Base-by-base conservation (phyloP, 2,113 vertebrate genomes). In the Odontesthes bonariensis region DNA sequence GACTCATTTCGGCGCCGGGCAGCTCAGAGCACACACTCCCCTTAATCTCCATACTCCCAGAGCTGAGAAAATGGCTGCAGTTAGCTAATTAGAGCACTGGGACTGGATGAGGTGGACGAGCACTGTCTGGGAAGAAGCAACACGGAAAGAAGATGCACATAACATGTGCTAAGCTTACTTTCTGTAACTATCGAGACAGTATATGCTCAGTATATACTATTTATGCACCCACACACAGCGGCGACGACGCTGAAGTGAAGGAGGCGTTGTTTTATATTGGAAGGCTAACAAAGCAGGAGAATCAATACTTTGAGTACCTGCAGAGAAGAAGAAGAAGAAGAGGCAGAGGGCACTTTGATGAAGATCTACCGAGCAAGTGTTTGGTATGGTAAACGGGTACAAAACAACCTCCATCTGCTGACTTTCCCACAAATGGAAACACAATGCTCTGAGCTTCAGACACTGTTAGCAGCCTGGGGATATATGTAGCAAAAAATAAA, bases 61-160 rank as follows among this genome's bases (percentile, higher is more conserved):
- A 87, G 86, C 79, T 56, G 68, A 84, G 84, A 74, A 84, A 87
- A 85, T 77, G 84, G 82, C 82, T 83, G 67, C 75, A 53, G 84
- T 88, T 75, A 56, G 85, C 86, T 88, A 92, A 91, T 90, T 88
- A 90, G 84, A 87, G 86, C 77, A 6, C 55, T 55, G 86, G 79
- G 84, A 85, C 81, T 74, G 86, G 87, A 91, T 90, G 88, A 84
- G 77, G 67, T 65, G 70, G 56, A 85, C 56, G 10, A 49, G 71
- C 79, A 53, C 73, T 56, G 71, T 60, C 70, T 33, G 23, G 65
- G 53, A 83, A 71, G 64, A 44, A 83, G 74, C 54, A 51, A 33
- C 62, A 51, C 59, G 46, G 54, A 86, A 52, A 67, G 78, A 49
- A 58, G 63, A 80, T 32, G 52, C 49, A 32, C 1, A 0, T 22